Evolutionary conservation across 2,888 invertebrate species (phyloP).

Genomic region (Ectemnius continuus): DNA sequence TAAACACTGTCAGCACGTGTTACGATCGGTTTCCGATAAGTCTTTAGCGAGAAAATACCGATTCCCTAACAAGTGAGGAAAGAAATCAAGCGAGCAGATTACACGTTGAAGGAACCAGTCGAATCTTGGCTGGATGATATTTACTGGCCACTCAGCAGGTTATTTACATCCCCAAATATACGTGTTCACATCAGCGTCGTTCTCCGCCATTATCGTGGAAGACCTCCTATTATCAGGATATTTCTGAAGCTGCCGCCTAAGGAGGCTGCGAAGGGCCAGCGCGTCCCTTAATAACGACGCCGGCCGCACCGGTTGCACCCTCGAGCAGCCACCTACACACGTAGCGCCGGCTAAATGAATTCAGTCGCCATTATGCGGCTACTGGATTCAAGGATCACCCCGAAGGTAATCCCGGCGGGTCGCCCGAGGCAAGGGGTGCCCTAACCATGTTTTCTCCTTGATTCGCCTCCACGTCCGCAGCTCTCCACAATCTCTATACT

Average conservation of each 20-base stretch:
- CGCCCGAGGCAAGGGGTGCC: constrained; percentile 40
- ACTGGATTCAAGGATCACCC: constrained; percentile 63
- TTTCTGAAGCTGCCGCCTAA: constrained; percentile 38
- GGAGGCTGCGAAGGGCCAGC: constrained; percentile 25
- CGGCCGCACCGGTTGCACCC: constrained; percentile 48
- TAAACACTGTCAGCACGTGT: too few relatives aligned
- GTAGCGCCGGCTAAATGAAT: constrained; percentile 51
- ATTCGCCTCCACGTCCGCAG: not conserved
- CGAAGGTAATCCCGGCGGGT: constrained; percentile 60
- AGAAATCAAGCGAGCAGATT: too few relatives aligned
- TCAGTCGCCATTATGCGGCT: constrained; percentile 57
- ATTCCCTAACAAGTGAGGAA: too few relatives aligned
- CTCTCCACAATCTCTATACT: too few relatives aligned
- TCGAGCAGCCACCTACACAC: constrained; percentile 38
- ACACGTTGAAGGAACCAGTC: not conserved
- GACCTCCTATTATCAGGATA: constrained; percentile 47
- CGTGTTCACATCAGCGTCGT: constrained; percentile 16
- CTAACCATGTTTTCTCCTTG: constrained; percentile 24
- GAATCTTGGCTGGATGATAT: not conserved
- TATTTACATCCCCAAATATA: constrained; percentile 32
- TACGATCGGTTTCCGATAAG: too few relatives aligned
- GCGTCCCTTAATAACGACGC: constrained; percentile 41
- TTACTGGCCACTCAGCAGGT: constrained; percentile 12
- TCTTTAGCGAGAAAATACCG: too few relatives aligned
- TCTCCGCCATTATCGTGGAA: constrained; percentile 27